Base-by-base conservation (phyloP, 2,888 invertebrate genomes). In the Tipula confusa region DNA sequence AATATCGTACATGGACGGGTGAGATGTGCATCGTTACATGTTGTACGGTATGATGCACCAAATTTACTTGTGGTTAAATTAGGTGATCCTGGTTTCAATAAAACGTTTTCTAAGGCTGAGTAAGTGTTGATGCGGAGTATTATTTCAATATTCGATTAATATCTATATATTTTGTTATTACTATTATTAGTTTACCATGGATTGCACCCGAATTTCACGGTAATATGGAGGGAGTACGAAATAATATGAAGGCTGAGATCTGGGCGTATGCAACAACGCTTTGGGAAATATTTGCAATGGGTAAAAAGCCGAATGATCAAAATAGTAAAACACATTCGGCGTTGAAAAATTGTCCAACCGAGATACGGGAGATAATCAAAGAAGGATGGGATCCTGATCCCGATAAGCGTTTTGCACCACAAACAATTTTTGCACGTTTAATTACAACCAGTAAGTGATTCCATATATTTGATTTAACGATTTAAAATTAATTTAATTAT, bases 201-300 rank as follows among this genome's bases (percentile, higher is more conserved):
- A 93, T 97, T 87, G 97, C 98, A 0, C 93, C 95, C 9, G 97
- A 97, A 88, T 94, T 94, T 87, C 94, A 95, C 88, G 88, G 91
- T 0, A 94, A 94, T 88, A 91, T 93, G 87, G 92, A 92, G 87
- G 90, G 84, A 18, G 95, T 94, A 13, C 93, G 92, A 87, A 90
- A 91, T 9, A 94, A 94, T 24, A 91, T 92, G 0, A 91, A 93
- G 83, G 95, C 96, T 11, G 98, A 98, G 87, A 93, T 97, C 28
- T 98, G 97, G 96, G 96, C 98, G 4, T 94, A 96, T 87, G 96
- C 95, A 0, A 98, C 97, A 2, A 97, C 97, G 0, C 88, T 97
- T 18, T 98, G 97, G 96, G 96, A 98, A 89, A 95, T 98, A 86
- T 98, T 97, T 90, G 94, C 95, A 0, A 94, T 92, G 86, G 97